Conservation (phyloP, 1,140 invertebrate genomes). For the Formica selysi region DNA sequence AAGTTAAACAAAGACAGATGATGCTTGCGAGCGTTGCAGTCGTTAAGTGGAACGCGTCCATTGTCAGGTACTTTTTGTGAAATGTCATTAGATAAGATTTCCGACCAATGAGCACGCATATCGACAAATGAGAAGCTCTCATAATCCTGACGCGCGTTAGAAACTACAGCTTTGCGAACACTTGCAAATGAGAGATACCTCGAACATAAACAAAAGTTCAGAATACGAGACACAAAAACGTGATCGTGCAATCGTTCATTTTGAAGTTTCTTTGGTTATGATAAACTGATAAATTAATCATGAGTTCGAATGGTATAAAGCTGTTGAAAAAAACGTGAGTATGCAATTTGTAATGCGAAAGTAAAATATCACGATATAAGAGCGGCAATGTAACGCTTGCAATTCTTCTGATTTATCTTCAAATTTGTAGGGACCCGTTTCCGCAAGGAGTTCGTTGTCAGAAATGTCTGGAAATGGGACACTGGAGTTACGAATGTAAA, state of each 20-base stretch:
- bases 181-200: not conserved
- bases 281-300: conserved; percentile 49
- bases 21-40: too few relatives aligned
- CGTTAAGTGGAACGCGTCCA: too few relatives aligned
- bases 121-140: not conserved
- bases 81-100: not conserved
- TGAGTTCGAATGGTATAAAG: conserved; percentile 77
- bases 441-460: conserved; percentile 93
- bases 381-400: not conserved
- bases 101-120: not conserved
- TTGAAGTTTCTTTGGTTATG: conserved; percentile 29
- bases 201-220: conserved; percentile 66
- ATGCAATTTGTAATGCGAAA: not conserved
- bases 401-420: conserved; percentile 6
- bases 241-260: not conserved
- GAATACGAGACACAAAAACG: not conserved
- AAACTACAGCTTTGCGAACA: not conserved
- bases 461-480: conserved; percentile 96
- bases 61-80: too few relatives aligned
- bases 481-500: conserved; percentile 97
- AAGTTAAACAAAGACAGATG: too few relatives aligned
- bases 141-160: not conserved
- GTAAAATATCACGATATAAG: not conserved
- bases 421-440: conserved; percentile 84
- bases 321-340: conserved; percentile 80